Evolutionary conservation across 2,797 vertebrate genomes (phyloP).

Genomic region (Huso huso): DNA sequence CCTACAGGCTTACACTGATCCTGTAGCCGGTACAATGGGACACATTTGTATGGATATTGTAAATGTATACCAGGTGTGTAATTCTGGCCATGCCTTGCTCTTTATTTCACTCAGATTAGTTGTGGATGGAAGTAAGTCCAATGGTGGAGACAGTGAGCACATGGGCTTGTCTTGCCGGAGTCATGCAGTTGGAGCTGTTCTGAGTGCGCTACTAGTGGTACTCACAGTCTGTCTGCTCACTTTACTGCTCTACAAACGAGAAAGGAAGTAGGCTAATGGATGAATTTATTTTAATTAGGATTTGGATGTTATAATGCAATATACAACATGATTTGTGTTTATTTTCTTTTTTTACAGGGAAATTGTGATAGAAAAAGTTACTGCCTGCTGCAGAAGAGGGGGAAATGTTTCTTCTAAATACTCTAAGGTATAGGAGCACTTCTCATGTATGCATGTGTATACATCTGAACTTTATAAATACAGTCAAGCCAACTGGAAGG

Average conservation of each 20-base stretch:
- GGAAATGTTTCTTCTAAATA: constrained; percentile 88
- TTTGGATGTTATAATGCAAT: neutral
- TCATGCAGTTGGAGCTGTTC: constrained; percentile 67
- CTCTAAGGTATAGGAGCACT: constrained; percentile 71
- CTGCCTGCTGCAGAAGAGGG: constrained; percentile 75
- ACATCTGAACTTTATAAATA: too few relatives aligned
- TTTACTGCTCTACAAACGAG: constrained; percentile 80
- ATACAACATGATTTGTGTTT: neutral
- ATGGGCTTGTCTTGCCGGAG: constrained; percentile 63
- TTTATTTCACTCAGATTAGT: too few relatives aligned
- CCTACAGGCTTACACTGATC: too few relatives aligned
- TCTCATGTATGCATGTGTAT: too few relatives aligned
- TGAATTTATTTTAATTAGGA: neutral
- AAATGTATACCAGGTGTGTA: too few relatives aligned
- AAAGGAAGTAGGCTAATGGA: constrained; percentile 68
- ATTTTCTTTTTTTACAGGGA: constrained; percentile 59
- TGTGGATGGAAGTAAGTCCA: neutral
- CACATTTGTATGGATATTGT: too few relatives aligned
- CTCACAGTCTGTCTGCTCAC: constrained; percentile 68
- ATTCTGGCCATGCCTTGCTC: too few relatives aligned
- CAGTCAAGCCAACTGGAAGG: too few relatives aligned
- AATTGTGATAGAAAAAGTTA: constrained; percentile 77
- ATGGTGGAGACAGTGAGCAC: constrained; percentile 26
- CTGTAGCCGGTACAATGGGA: too few relatives aligned
- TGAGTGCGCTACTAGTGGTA: constrained; percentile 73